Evolutionary conservation across 2,888 invertebrate species (phyloP).

Genomic region (Pollenia labialis): DNA sequence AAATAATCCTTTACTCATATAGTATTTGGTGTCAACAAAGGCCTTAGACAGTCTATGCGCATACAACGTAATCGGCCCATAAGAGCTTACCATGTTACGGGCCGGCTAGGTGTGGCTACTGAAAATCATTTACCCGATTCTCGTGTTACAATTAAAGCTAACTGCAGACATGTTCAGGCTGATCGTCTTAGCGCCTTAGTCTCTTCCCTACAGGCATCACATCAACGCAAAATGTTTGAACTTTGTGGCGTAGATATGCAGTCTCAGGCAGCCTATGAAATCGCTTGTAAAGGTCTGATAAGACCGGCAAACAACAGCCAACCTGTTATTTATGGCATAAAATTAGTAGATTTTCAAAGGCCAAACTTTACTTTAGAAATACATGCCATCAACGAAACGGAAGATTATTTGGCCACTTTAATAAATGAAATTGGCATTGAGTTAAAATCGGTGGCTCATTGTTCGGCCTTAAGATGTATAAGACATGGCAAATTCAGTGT

Average conservation of each 20-base stretch:
- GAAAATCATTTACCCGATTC: slow-evolving; percentile 90
- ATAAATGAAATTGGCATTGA: slow-evolving; percentile 93
- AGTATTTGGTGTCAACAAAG: slow-evolving; percentile 91
- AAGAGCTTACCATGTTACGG: slow-evolving; percentile 90
- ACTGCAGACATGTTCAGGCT: slow-evolving; percentile 89
- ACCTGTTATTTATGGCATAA: slow-evolving; percentile 93
- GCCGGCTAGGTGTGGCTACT: slow-evolving; percentile 90
- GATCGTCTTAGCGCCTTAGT: slow-evolving; percentile 90
- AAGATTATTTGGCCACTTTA: slow-evolving; percentile 90
- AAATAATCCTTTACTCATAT: not conserved
- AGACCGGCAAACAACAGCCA: slow-evolving; percentile 89
- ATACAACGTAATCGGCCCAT: slow-evolving; percentile 87
- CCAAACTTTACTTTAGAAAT: slow-evolving; percentile 95
- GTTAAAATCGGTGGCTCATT: slow-evolving; percentile 91
- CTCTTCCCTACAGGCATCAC: slow-evolving; percentile 92
- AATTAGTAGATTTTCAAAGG: slow-evolving; percentile 91
- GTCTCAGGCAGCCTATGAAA: slow-evolving; percentile 94
- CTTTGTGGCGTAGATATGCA: slow-evolving; percentile 91
- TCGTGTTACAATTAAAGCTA: slow-evolving; percentile 88
- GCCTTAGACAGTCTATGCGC: slow-evolving; percentile 85
- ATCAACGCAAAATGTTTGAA: slow-evolving; percentile 93
- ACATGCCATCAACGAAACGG: slow-evolving; percentile 93
- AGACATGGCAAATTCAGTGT: slow-evolving; percentile 92
- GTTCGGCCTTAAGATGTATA: slow-evolving; percentile 91
- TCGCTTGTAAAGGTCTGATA: slow-evolving; percentile 92